A percentile compares a stretch with the other conserved stretches of the same genome.
Evolutionary conservation across 1,140 invertebrate genomes (phyloP).

Genomic region (Rhopalosiphum padi): DNA sequence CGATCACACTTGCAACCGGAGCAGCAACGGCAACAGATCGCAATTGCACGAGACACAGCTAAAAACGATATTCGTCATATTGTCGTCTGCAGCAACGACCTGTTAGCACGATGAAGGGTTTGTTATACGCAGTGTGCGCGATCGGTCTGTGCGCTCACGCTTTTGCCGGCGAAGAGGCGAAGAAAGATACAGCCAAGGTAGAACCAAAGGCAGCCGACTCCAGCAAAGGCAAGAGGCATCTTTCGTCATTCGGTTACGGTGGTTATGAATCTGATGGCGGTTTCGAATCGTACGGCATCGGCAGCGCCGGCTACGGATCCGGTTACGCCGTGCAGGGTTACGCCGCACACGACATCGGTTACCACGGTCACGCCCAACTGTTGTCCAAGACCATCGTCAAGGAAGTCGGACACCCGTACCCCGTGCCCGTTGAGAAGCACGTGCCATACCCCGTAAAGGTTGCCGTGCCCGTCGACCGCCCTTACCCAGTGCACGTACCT

Average conservation of each 20-base stretch:
- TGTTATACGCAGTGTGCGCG: conserved; percentile 24
- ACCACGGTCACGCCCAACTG: conserved; percentile 55
- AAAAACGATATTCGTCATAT: not conserved
- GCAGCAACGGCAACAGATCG: not conserved
- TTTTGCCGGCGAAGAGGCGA: conserved; percentile 60
- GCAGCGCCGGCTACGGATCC: not conserved
- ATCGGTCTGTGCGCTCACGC: conserved; percentile 46
- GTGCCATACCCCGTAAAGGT: conserved; percentile 60
- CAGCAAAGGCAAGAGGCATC: conserved; percentile 61
- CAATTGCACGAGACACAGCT: too few relatives aligned
- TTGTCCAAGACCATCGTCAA: conserved; percentile 60
- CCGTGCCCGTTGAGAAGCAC: conserved; percentile 59
- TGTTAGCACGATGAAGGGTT: conserved; percentile 29
- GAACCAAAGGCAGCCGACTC: conserved; percentile 61
- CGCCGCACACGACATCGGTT: not conserved
- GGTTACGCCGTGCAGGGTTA: conserved; percentile 11
- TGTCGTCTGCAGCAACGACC: not conserved
- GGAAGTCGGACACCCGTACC: conserved; percentile 59
- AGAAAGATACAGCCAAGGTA: conserved; percentile 65
- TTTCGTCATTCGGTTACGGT: conserved; percentile 67
- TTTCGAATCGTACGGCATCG: not conserved
- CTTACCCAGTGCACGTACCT: conserved; percentile 60
- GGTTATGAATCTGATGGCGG: conserved; percentile 8
- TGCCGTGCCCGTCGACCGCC: conserved; percentile 60
- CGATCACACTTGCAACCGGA: not conserved